Conservation (phyloP, 2,113 vertebrate species). For the Ameiurus melas region DNA sequence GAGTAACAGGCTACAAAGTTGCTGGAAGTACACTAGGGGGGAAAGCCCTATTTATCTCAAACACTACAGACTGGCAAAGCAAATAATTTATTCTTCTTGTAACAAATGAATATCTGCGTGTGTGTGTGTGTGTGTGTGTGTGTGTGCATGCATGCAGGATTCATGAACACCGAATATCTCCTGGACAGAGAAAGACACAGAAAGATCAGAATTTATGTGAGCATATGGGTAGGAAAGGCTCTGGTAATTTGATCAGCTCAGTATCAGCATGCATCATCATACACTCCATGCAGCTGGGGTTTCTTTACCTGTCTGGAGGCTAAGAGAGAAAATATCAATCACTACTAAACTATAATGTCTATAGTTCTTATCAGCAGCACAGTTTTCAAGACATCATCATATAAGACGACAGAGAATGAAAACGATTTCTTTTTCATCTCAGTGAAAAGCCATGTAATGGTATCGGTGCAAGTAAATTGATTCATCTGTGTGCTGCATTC, state of each 20-base stretch:
- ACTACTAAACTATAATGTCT: not conserved
- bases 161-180: not conserved
- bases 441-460: slow-evolving; percentile 12
- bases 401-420: slow-evolving; percentile 29
- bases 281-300: not conserved
- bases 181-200: not conserved
- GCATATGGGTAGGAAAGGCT: slow-evolving; percentile 14
- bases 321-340: not conserved
- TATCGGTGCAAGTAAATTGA: slow-evolving; percentile 16
- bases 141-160: not conserved
- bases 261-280: not conserved
- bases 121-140: not conserved
- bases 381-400: not conserved
- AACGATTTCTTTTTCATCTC: slow-evolving; percentile 27
- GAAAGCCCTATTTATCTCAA: not conserved
- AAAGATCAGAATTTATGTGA: not conserved
- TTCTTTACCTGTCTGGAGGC: slow-evolving; percentile 7
- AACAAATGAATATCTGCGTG: not conserved
- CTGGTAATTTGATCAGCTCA: not conserved
- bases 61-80: not conserved
- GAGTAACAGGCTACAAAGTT: not conserved
- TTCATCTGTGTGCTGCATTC: slow-evolving; percentile 5
- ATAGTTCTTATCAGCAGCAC: slow-evolving; percentile 11
- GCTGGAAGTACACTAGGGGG: not conserved
- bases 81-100: not conserved